Evolutionary conservation across 2,113 vertebrate genomes (phyloP).

Genomic region (Coregonus clupeaformis): DNA sequence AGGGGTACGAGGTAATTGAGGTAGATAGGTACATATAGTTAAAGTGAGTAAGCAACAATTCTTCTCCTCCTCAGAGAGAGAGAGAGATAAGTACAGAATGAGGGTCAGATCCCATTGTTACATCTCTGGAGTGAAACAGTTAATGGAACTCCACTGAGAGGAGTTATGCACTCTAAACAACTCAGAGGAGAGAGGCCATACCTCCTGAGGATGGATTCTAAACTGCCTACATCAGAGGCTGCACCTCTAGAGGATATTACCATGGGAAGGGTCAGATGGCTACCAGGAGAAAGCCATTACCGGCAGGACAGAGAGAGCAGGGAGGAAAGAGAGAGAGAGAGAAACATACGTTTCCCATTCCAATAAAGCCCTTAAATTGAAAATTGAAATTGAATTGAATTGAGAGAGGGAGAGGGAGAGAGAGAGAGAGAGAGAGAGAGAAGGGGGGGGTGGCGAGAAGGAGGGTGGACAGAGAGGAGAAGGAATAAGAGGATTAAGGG

Average conservation of each 20-base stretch:
- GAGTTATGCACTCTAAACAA: constrained; percentile 62
- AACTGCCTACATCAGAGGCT: constrained; percentile 47
- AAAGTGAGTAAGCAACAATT: too few relatives aligned
- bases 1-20: too few relatives aligned
- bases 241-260: not conserved
- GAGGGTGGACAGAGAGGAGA: not conserved
- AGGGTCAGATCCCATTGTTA: not conserved
- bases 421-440: not conserved
- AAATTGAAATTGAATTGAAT: too few relatives aligned
- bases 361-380: too few relatives aligned
- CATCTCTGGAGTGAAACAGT: constrained; percentile 8
- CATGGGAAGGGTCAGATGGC: constrained; percentile 13
- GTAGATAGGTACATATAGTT: too few relatives aligned
- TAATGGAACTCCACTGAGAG: not conserved
- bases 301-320: constrained; percentile 27
- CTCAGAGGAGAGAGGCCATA: constrained; percentile 34
- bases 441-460: not conserved
- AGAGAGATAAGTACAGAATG: not conserved
- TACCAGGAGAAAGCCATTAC: constrained; percentile 65
- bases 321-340: not conserved
- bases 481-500: constrained; percentile 8
- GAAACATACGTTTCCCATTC: too few relatives aligned
- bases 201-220: constrained; percentile 45
- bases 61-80: not conserved
- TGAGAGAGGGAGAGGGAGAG: too few relatives aligned